Base-by-base conservation (phyloP, 1,140 invertebrate species). In the Chionoecetes opilio region DNA sequence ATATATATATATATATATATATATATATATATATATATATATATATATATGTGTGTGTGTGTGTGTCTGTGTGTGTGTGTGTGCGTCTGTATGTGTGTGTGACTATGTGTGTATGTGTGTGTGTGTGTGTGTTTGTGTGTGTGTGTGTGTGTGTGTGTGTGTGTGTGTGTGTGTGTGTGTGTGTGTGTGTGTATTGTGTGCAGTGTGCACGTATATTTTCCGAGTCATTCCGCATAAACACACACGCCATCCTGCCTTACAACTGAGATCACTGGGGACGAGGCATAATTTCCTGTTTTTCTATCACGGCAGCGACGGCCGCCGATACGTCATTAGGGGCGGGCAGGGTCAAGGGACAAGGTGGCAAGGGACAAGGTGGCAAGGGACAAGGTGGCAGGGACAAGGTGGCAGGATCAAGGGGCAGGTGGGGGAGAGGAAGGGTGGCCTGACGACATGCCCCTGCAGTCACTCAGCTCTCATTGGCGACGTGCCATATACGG, bases 401-500 rank as follows among this genome's bases (percentile, higher is more conserved):
- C 41, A 46, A 46, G 14, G 41, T 46, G 41, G 14, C 14, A 46
- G 41, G 41, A 14, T 5, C 41, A 8, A 46, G 41, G 41, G 41
- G 41, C 63, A n/a, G 63, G 63, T n/a, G 21, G n/a, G 63, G 26
- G 21, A 75, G 63, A 21, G 63, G n/a, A n/a, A n/a, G 63, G 5
- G 5, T 21, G 21, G 63, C n/a, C 21, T 6, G 63, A 75, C 63
- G 63, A 26, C 6, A 6, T 6, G 21, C 63, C n/a, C 53, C 63
- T 75, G 3, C 21, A 75, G 63, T 26, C 63, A 75, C n/a, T n/a
- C 63, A 75, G 21, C 21, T 75, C 63, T 75, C 63, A 75, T 75
- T 75, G 63, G 63, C 26, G 63, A 26, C n/a, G 63, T 75, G 63
- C 63, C 63, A 75, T 75, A 75, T 75, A 75, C 63, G 63, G 63